These are phyloP conservation scores for Marmota monax DNA, from an alignment of 2,113 vertebrate species.

Conservation along the genomic window DNA sequence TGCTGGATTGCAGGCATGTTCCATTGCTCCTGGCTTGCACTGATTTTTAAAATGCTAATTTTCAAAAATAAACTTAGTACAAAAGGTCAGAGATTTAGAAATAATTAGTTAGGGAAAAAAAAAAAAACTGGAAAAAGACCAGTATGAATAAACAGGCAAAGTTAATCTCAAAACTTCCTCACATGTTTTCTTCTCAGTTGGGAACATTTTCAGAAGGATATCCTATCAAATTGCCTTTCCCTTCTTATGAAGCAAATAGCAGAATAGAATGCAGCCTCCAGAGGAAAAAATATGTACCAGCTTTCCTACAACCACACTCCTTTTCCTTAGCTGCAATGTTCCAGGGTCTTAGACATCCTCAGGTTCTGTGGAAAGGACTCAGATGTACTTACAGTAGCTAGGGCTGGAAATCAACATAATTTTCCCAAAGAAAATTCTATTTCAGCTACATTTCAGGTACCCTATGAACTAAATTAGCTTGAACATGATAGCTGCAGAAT, in stretches of 20 bases:
- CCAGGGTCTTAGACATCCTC: background rate
- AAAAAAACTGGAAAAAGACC: slow-evolving; percentile 20
- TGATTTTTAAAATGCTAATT: slow-evolving; percentile 56
- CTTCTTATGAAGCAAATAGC: background rate
- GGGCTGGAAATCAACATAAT: slow-evolving; percentile 21
- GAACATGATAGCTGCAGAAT: background rate
- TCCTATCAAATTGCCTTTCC: slow-evolving; percentile 12
- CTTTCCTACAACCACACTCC: background rate
- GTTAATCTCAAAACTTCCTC: background rate
- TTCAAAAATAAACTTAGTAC: slow-evolving; percentile 32
- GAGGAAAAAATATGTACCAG: background rate
- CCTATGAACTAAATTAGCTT: slow-evolving; percentile 24
- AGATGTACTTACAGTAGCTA: background rate
- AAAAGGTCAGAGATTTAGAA: slow-evolving; percentile 37
- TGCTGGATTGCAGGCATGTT: too few relatives aligned
- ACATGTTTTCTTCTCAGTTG: slow-evolving; percentile 1
- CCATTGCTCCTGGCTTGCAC: background rate
- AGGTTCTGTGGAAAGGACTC: background rate
- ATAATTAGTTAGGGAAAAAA: slow-evolving; percentile 45
- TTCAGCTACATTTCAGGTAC: slow-evolving; percentile 17
- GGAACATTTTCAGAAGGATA: slow-evolving; percentile 27
- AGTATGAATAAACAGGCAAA: slow-evolving; percentile 32
- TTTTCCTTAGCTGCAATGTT: background rate
- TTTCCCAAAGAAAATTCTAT: slow-evolving; percentile 41
- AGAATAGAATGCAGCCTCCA: background rate